These are phyloP conservation scores for Apamea epomidion DNA, from an alignment of 2,888 invertebrate species.

Conservation along the genomic window DNA sequence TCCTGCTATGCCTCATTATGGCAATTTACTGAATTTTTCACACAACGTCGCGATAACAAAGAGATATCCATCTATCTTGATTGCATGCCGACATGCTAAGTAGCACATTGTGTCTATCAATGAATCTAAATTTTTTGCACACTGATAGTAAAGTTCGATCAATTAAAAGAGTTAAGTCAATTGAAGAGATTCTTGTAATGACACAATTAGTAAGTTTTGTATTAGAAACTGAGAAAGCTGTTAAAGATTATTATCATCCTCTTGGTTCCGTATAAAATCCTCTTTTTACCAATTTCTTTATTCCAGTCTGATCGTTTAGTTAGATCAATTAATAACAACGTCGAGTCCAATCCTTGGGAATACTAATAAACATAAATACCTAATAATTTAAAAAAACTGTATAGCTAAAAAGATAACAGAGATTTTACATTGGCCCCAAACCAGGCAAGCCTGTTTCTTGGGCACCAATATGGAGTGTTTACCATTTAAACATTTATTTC, in stretches of 20 bases:
- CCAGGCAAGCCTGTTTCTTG: too few relatives aligned
- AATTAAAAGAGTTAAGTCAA: background rate
- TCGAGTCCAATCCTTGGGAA: background rate
- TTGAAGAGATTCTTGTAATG: background rate
- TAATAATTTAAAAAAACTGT: too few relatives aligned
- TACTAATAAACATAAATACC: background rate
- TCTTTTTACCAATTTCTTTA: background rate
- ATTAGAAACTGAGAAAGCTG: background rate
- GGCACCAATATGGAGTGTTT: too few relatives aligned
- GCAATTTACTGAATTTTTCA: conserved; percentile 39
- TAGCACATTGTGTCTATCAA: conserved; percentile 6
- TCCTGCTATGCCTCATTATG: conserved; percentile 31
- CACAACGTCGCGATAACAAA: conserved; percentile 25
- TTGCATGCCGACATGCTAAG: conserved; percentile 16
- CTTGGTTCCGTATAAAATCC: background rate
- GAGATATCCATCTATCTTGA: conserved; percentile 28
- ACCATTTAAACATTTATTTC: too few relatives aligned
- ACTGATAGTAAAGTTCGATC: background rate
- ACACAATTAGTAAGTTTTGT: background rate
- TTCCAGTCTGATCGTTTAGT: background rate
- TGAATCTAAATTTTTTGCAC: conserved; percentile 25
- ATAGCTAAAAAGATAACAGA: too few relatives aligned
- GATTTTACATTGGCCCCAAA: too few relatives aligned
- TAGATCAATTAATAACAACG: background rate
- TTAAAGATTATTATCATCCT: background rate